Percentiles rank a stretch among this genome's conserved stretches.
phyloP scores from a whole-genome alignment of 2,797 vertebrate species.

The Sebastes matsubarae region DNA sequence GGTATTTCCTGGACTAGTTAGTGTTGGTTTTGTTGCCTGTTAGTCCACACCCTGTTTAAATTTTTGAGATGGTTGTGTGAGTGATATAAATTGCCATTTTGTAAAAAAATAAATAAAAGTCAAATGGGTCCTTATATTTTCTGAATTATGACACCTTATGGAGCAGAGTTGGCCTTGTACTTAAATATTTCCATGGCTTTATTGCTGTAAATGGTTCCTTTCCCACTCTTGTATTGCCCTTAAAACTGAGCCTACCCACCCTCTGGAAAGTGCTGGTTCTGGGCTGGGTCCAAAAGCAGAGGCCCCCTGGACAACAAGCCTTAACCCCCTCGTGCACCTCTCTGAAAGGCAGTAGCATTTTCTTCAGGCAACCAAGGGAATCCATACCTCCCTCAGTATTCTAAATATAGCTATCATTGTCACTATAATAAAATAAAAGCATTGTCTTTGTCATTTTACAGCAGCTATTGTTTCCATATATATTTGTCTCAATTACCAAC shows the following conservation, averaged over 20 bases:
- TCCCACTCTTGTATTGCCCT: neutral
- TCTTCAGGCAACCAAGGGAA: neutral
- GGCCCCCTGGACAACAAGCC: neutral
- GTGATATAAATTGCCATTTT: neutral
- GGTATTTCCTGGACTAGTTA: neutral
- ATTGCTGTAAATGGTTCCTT: neutral
- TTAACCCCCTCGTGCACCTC: neutral
- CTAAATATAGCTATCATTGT: neutral
- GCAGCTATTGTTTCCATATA: neutral
- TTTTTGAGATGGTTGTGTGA: neutral
- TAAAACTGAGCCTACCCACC: neutral
- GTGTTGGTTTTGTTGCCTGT: neutral
- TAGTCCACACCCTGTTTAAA: neutral
- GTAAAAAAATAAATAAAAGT: neutral
- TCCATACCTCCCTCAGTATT: neutral
- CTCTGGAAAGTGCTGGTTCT: neutral
- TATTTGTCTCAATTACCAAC: neutral
- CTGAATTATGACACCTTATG: neutral
- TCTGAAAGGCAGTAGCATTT: neutral
- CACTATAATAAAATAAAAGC: neutral
- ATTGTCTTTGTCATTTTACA: neutral
- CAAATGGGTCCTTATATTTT: neutral
- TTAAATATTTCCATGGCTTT: slow-evolving; percentile 6
- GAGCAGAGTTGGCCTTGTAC: neutral
- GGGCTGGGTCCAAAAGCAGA: neutral